These are phyloP conservation scores for Zaprionus bogoriensis DNA, from an alignment of 2,888 invertebrate species.

Conservation along the genomic window DNA sequence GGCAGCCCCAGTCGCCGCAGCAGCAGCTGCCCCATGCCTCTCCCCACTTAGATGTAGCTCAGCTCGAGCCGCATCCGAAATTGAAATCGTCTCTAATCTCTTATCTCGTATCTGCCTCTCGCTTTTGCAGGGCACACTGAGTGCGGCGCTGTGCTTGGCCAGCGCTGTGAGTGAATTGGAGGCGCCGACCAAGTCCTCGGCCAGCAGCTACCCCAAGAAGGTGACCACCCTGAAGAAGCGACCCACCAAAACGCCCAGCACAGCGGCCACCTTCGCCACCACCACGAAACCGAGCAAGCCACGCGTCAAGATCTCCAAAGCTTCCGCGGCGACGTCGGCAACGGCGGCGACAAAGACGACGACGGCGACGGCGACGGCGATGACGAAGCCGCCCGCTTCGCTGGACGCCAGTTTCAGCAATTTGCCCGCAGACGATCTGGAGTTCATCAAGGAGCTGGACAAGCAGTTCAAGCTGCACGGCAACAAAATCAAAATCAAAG, in stretches of 20 bases:
- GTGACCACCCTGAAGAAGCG: constrained; percentile 78
- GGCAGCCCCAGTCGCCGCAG: not conserved
- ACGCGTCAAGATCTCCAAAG: constrained; percentile 51
- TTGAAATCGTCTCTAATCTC: not conserved
- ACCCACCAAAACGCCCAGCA: constrained; percentile 68
- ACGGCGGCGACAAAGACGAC: not conserved
- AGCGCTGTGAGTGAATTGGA: constrained; percentile 38
- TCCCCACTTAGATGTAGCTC: not conserved
- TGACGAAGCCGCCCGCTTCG: constrained; percentile 9
- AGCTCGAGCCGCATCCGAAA: too few species aligned
- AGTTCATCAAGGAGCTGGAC: constrained; percentile 82
- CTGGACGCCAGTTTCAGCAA: constrained; percentile 76
- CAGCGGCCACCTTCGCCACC: constrained; percentile 13
- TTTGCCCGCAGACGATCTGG: constrained; percentile 80
- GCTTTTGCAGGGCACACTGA: constrained; percentile 49
- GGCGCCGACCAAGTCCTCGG: constrained; percentile 31
- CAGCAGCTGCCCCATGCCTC: not conserved
- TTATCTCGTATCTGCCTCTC: not conserved
- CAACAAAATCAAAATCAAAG: constrained; percentile 82
- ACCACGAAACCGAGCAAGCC: constrained; percentile 65
- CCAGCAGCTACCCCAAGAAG: constrained; percentile 78
- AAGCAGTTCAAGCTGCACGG: constrained; percentile 82
- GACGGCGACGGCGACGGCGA: constrained; percentile 27
- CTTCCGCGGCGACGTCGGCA: too few species aligned
- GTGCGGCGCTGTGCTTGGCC: constrained; percentile 56